A percentile compares a stretch with the other conserved stretches of the same genome.
Evolutionary conservation across 1,140 invertebrate species (phyloP).

Genomic region (Drosophila kohkoa): DNA sequence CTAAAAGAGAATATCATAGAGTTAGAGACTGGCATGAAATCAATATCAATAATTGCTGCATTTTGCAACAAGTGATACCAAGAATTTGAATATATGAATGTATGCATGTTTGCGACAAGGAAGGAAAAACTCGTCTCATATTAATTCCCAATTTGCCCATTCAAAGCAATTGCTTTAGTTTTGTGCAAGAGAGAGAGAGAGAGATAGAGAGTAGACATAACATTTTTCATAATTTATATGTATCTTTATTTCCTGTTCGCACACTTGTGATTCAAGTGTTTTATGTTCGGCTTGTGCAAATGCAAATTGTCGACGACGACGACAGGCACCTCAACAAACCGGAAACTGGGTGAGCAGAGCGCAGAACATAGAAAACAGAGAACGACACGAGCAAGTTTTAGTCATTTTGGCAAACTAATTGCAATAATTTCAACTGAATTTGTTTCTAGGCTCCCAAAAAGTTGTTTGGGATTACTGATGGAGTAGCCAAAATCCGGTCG

Average conservation of each 20-base stretch:
- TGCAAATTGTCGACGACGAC: background rate
- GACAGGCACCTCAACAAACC: slow-evolving; percentile 2
- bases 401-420: slow-evolving; percentile 26
- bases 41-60: too few relatives aligned
- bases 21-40: too few relatives aligned
- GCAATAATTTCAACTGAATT: slow-evolving; percentile 33
- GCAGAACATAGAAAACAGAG: too few relatives aligned
- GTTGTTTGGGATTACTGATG: slow-evolving; percentile 27
- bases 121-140: background rate
- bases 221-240: slow-evolving; percentile 4
- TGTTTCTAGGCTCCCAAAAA: slow-evolving; percentile 17
- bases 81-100: too few relatives aligned
- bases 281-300: background rate
- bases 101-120: background rate
- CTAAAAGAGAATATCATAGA: too few relatives aligned
- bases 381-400: slow-evolving; percentile 10
- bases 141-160: background rate
- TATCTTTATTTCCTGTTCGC: slow-evolving; percentile 2
- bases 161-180: too few relatives aligned
- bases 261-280: background rate
- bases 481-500: slow-evolving; percentile 8
- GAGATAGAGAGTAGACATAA: too few relatives aligned
- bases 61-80: too few relatives aligned
- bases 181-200: too few relatives aligned
- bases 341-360: too few relatives aligned